Evolutionary conservation across 1,140 invertebrate genomes (phyloP), one percentile per base, ranked within the genome.

Genomic region (Neodiprion lecontei): DNA sequence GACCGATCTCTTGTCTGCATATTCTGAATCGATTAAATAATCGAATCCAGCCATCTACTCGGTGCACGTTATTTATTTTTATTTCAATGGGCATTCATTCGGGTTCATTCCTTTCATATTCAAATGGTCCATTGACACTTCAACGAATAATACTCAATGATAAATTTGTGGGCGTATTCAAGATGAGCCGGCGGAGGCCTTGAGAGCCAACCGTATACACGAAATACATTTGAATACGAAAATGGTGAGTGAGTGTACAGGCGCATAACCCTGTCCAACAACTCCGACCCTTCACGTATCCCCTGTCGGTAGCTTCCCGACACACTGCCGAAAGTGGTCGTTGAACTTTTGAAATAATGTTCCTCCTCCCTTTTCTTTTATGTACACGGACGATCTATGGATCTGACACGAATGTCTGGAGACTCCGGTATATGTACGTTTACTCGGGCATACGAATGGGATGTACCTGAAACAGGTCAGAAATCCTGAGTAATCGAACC

Each of bases 71-170:
- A 61, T 61, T 61, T 61, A 61, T 61, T 61, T 61, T 61, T 17
- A 61, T 61, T 61, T 61, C n/a, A 12, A 61, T 61, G 53, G 53
- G 53, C 53, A 61, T 61, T 61, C 53, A 61, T 12, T 61, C 53
- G 53, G 53, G 53, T 61, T 61, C 82, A 78, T 88, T 87, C 87
- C 87, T 87, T 88, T 88, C 87, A 88, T 87, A 88, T 88, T 88
- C 86, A 88, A 88, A 88, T 88, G 80, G 78, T 83, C 84, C 86
- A 88, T 88, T 88, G 87, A 87, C 86, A 86, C 86, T 87, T 84
- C 86, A 87, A 88, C 88, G 87, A 88, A 88, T 86, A 88, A 88
- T 88, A 87, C 85, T 87, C 86, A 83, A 87, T 88, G 85, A 88
- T 88, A 87, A 87, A 88, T 88, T 87, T 87, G 85, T 87, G 81